These are phyloP conservation scores for Sebastes wilsoni DNA, from an alignment of 2,797 vertebrate genomes.

Conservation along the genomic window DNA sequence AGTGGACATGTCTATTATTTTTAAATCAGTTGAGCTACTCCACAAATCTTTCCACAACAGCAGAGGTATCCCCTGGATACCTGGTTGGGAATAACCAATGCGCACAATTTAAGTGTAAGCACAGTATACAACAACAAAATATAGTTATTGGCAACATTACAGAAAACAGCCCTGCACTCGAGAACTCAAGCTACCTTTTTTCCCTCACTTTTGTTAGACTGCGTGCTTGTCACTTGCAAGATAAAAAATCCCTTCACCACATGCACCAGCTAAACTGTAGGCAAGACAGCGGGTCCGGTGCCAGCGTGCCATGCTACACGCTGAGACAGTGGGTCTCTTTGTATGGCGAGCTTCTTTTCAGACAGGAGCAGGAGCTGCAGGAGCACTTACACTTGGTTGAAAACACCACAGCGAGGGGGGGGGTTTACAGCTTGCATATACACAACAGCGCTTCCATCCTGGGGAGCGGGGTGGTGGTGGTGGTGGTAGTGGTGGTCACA, in stretches of 20 bases:
- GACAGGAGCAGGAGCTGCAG: constrained; percentile 67
- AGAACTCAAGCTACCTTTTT: not conserved
- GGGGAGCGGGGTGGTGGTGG: constrained; percentile 19
- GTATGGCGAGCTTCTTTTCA: constrained; percentile 45
- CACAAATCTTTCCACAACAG: not conserved
- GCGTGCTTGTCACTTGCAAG: constrained; percentile 6
- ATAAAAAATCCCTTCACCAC: constrained; percentile 24
- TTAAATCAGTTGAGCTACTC: not conserved
- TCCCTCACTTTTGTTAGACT: not conserved
- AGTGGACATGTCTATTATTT: not conserved
- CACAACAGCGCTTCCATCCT: constrained; percentile 30
- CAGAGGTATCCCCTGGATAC: not conserved
- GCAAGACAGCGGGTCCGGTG: constrained; percentile 50
- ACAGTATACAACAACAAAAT: not conserved
- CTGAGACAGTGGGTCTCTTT: constrained; percentile 66
- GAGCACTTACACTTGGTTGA: constrained; percentile 56
- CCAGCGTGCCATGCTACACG: constrained; percentile 59
- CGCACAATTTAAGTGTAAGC: not conserved
- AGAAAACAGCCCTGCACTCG: not conserved
- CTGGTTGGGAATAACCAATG: not conserved
- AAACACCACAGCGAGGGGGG: constrained; percentile 39
- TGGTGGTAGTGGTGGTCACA: constrained; percentile 48
- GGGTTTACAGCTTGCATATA: constrained; percentile 29
- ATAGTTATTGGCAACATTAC: not conserved
- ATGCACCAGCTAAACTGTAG: constrained; percentile 34